phyloP scores from a whole-genome alignment of 2,888 invertebrate species.

The Margaritifera margaritifera region DNA sequence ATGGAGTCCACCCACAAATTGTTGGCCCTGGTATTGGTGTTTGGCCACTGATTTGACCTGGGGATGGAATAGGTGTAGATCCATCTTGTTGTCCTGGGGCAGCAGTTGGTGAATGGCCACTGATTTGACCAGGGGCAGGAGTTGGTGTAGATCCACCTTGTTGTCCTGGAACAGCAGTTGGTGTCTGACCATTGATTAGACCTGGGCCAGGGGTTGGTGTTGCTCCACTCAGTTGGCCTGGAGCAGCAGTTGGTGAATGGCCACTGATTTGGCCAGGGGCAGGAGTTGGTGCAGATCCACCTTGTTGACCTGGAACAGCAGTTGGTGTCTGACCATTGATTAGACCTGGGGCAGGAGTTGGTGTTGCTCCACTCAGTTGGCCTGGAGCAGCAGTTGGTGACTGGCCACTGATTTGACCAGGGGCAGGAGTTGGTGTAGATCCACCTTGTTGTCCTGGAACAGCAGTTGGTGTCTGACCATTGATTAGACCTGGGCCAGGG shows the following conservation, averaged over 20 bases:
- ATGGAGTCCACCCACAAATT: conserved; percentile 84
- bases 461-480: conserved; percentile 8
- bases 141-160: neutral
- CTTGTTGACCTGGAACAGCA: neutral
- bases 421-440: conserved; percentile 23
- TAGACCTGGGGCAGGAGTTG: conserved; percentile 4
- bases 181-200: conserved; percentile 14
- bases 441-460: conserved; percentile 2
- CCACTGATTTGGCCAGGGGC: no score
- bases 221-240: conserved; percentile 1
- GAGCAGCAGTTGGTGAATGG: conserved; percentile 13
- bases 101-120: conserved; percentile 9
- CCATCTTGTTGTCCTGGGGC: conserved; percentile 12
- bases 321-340: neutral
- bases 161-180: conserved; percentile 13
- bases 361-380: neutral
- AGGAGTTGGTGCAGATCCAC: conserved; percentile 16
- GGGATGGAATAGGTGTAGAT: conserved; percentile 29
- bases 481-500: conserved; percentile 2
- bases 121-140: neutral
- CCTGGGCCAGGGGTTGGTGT: conserved; percentile 18
- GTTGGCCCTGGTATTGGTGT: conserved; percentile 24
- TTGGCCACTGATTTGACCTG: conserved; percentile 11
- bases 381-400: conserved; percentile 4
- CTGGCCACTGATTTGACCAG: neutral